Evolutionary conservation across 2,888 invertebrate genomes (phyloP), one percentile per base, ranked within the genome.

Genomic region (Lasioglossum marginatum): DNA sequence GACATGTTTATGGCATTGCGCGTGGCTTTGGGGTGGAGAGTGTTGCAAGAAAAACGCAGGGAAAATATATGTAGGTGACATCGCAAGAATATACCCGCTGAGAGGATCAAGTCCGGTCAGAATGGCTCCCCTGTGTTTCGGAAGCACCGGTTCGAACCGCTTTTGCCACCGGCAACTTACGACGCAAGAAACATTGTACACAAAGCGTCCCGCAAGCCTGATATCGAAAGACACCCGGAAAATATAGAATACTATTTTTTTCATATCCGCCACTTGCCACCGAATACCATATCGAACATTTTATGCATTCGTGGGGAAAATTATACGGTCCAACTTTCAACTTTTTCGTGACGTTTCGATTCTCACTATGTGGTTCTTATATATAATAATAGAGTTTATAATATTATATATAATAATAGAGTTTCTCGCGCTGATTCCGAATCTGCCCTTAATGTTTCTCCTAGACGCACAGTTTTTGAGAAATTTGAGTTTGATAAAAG

Each of bases 1-100:
- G 77, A 82, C 72, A 81, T 89, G 87, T 90, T 90, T 90, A 90
- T 87, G 82, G 87, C 66, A 66, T 79, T 43, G 72, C 48, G 48
- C 74, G 73, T 40, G 78, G 52, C 37, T 60, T 77, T 45, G 19
- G 70, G 84, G 77, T 85, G 77, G 78, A 74, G 66, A 68, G 57
- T 27, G 75, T 0, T 40, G 68, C 34, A 73, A 80, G 73, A 82
- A 79, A 81, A 90, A 63, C 75, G 73, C 75, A 37, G 40, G 27
- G 52, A 81, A 82, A 87, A 90, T 57, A 57, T 57, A 57, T 48
- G 52, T 34, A 70, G 57, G 76, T 60, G 74, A 75, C 74, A 45
- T 79, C 72, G 63, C 8, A 37, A 63, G 66, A 71, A 77, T 81
- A 79, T 52, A 77, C 57, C 23, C 79, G 70, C 40, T 31, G 83